Evolutionary conservation across 2,888 invertebrate species (phyloP), one percentile per base, ranked within the genome.

Genomic region (Monoplex corrugatus): DNA sequence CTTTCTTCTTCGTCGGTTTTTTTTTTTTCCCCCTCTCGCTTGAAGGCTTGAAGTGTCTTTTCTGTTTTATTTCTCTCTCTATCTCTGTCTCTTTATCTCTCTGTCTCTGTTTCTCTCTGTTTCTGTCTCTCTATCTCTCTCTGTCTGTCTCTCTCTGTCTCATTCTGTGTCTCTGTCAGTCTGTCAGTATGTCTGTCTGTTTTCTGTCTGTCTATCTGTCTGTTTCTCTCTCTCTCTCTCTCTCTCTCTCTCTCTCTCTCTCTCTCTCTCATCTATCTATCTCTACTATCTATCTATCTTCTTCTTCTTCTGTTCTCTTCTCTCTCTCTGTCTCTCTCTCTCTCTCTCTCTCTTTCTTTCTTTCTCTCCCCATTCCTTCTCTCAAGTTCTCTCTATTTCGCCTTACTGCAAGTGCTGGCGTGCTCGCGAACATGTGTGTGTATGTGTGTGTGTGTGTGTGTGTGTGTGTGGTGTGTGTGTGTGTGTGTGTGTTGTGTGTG

Each of bases 341-440:
- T 80, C 28, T 80, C 43, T 43, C 80, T 80, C 75, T 75, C 75
- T 75, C 75, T 75, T 35, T 75, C 75, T 75, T n/a, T 35, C 75
- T 75, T 35, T 35, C 35, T 75, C 35, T 75, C 75, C 35, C 50
- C 19, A 50, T 19, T 50, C 50, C 19, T 19, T 50, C 50, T 50
- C 50, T 50, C 50, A 13, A 13, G 19, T 50, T 50, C 50, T 50
- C 50, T 50, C 50, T 50, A n/a, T n/a, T n/a, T n/a, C n/a, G n/a
- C n/a, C n/a, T n/a, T n/a, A n/a, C n/a, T n/a, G n/a, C n/a, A n/a
- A n/a, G n/a, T n/a, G n/a, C n/a, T n/a, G n/a, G n/a, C n/a, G n/a
- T n/a, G n/a, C n/a, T n/a, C n/a, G n/a, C n/a, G n/a, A n/a, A n/a
- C n/a, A n/a, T n/a, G n/a, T n/a, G n/a, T n/a, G 6, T 68, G 28